These are phyloP conservation scores for Paedocypris micromegethes DNA, from an alignment of 2,797 vertebrate genomes.

Conservation along the genomic window DNA sequence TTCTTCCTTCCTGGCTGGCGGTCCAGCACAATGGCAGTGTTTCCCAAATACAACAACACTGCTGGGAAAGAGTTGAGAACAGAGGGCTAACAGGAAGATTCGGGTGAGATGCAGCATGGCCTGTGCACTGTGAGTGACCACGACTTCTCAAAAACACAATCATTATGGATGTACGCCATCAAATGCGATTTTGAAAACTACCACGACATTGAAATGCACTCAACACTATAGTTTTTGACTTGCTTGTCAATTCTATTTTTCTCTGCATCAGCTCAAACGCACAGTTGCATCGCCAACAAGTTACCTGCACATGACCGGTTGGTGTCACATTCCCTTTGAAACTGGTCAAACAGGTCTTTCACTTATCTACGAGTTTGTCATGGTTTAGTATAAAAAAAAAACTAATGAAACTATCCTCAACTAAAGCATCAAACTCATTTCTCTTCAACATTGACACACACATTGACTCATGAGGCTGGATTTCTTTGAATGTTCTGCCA, in stretches of 20 bases:
- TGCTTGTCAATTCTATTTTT: too few species aligned
- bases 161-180: too few species aligned
- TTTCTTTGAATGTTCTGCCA: too few species aligned
- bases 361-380: constrained; percentile 5
- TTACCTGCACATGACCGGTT: not conserved
- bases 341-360: constrained; percentile 27
- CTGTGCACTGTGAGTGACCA: not conserved
- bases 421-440: too few species aligned
- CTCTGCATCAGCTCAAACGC: not conserved
- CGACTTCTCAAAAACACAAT: not conserved
- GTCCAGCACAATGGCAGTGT: constrained; percentile 63
- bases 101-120: constrained; percentile 24
- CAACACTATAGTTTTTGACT: too few species aligned
- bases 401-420: not conserved
- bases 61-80: constrained; percentile 13
- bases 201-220: too few species aligned
- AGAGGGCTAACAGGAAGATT: constrained; percentile 32
- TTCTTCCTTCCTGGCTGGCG: constrained; percentile 65
- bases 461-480: constrained; percentile 25
- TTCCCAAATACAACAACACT: constrained; percentile 43
- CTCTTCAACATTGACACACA: constrained; percentile 21
- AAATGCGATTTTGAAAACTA: too few species aligned
- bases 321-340: constrained; percentile 2
- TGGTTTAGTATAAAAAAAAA: constrained; percentile 4
- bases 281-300: not conserved